Base-by-base conservation (phyloP, 2,888 invertebrate species). In the Petrolisthes manimaculis region DNA sequence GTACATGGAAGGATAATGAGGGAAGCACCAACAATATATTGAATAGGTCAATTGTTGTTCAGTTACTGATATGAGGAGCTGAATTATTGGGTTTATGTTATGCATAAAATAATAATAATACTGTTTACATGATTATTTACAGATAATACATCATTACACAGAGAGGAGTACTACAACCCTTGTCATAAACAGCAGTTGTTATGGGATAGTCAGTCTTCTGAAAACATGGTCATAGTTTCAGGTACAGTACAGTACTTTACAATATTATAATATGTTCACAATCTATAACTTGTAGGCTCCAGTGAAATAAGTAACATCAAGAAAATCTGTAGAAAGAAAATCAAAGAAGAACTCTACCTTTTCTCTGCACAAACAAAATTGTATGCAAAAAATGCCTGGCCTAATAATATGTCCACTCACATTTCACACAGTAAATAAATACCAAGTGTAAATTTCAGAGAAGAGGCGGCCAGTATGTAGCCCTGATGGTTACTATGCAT, bases 401-500 rank as follows among this genome's bases (percentile, higher is more conserved):
- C 37, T 37, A 37, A 14, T 9, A 5, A 14, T 51, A 37, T 77
- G 77, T 53, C n/a, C 51, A 53, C 51, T 8, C 54, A 77, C 51
- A 51, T 1, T 4, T 77, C 5, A 77, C 3, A 77, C 21, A 5
- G 54, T 77, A 2, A 77, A 53, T 77, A 2, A 77, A 53, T 9
- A 77, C 51, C 18, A 53, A 53, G 12, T 53, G 51, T 9, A 14
- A 81, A 18, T 21, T 55, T 51, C 87, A 89, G 89, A 75, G 69
- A 69, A 8, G 5, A 55, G 54, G 8, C 24, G 69, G n/a, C 89
- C 89, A 69, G 69, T 71, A 37, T 89, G 89, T 51, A 71, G 56
- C 24, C 82, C 71, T 24, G 86, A 87, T 51, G 89, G 87, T 9
- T 83, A 87, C 77, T 87, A 83, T 69, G 89, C 86, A 12, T 21